These are phyloP conservation scores for Syrphus vitripennis DNA, from an alignment of 2,888 invertebrate species.

Conservation along the genomic window DNA sequence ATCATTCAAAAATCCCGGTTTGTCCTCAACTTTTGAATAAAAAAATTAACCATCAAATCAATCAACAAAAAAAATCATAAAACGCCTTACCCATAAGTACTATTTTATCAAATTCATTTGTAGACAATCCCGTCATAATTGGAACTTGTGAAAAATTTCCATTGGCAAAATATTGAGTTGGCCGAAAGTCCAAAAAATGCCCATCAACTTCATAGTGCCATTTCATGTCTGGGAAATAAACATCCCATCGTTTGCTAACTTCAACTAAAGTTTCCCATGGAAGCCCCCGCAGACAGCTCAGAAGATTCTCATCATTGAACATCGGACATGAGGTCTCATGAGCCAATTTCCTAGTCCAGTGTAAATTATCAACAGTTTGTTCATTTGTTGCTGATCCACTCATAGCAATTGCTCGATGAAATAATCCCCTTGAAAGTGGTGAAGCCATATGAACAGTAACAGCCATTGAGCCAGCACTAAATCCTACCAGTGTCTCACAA, in stretches of 20 bases:
- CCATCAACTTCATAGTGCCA: constrained; percentile 84
- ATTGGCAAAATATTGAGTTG: constrained; percentile 81
- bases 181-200: constrained; percentile 84
- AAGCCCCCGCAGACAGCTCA: constrained; percentile 82
- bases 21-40: constrained; percentile 63
- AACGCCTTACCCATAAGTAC: background rate
- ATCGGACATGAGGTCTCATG: constrained; percentile 83
- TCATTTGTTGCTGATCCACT: constrained; percentile 84
- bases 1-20: constrained; percentile 74
- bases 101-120: constrained; percentile 81
- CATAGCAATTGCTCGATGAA: constrained; percentile 86
- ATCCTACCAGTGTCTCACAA: constrained; percentile 84
- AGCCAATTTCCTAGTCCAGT: constrained; percentile 84
- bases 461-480: constrained; percentile 82
- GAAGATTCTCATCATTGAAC: constrained; percentile 81
- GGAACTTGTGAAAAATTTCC: constrained; percentile 84
- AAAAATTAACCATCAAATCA: background rate
- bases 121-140: constrained; percentile 84
- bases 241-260: constrained; percentile 74
- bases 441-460: constrained; percentile 83
- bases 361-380: constrained; percentile 81
- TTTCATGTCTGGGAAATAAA: constrained; percentile 75
- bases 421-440: constrained; percentile 85
- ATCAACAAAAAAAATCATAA: background rate
- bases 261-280: constrained; percentile 74